Evolutionary conservation across 2,797 vertebrate genomes (phyloP).

Genomic region (Chanos chanos): DNA sequence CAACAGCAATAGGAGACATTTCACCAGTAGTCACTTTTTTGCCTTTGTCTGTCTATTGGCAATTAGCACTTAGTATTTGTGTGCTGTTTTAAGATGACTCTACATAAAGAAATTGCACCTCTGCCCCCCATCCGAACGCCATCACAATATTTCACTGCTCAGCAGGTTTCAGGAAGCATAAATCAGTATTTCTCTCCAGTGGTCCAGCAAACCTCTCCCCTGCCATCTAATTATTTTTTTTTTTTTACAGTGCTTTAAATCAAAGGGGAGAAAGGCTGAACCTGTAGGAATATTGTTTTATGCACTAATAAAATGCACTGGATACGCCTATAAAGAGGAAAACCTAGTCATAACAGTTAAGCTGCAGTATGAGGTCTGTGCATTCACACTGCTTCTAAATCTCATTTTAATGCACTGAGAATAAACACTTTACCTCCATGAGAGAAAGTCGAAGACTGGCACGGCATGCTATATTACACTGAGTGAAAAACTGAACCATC

Average conservation of each 20-base stretch:
- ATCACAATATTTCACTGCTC: too few relatives aligned
- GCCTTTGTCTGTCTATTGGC: too few relatives aligned
- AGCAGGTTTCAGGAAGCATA: too few relatives aligned
- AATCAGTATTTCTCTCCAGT: background rate
- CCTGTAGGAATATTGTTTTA: constrained; percentile 10
- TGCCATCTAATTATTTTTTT: constrained; percentile 26
- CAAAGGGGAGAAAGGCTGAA: background rate
- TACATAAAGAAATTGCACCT: too few relatives aligned
- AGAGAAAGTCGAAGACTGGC: background rate
- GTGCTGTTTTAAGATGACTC: too few relatives aligned
- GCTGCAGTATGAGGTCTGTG: background rate
- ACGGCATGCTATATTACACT: too few relatives aligned
- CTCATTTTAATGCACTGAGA: constrained; percentile 5
- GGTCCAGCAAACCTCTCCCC: background rate
- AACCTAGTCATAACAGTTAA: background rate
- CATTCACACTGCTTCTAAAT: constrained; percentile 1
- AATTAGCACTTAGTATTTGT: too few relatives aligned
- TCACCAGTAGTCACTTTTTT: too few relatives aligned
- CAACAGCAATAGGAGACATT: too few relatives aligned
- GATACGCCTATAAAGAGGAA: constrained; percentile 19
- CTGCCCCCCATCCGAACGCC: too few relatives aligned
- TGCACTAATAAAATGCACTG: constrained; percentile 11
- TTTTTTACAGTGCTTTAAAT: constrained; percentile 11
- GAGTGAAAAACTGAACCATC: too few relatives aligned
- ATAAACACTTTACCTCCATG: constrained; percentile 8